phyloP scores from a whole-genome alignment of 23 tunicate species.

The Styela clava region DNA sequence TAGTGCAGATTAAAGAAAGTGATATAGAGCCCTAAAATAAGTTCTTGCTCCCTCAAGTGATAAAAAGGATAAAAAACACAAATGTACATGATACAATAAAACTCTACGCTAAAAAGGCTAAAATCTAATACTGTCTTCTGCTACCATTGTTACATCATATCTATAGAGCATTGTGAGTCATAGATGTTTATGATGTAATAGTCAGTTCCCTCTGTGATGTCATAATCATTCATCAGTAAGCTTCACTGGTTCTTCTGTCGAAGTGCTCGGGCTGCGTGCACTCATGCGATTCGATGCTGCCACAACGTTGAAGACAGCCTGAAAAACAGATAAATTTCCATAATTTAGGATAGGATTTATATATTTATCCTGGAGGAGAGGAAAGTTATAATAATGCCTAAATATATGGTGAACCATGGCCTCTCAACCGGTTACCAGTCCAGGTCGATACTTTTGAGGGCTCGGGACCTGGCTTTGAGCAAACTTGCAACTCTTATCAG shows the following conservation, averaged over 20 bases:
- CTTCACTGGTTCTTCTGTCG: background rate
- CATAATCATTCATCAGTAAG: background rate
- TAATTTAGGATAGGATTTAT: background rate
- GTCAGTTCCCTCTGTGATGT: background rate
- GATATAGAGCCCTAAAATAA: background rate
- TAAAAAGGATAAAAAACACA: background rate
- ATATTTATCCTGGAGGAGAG: too few relatives aligned
- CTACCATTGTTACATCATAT: background rate
- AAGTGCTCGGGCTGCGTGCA: slow-evolving; percentile 1
- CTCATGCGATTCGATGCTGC: slow-evolving; percentile 1
- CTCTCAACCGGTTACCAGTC: too few relatives aligned
- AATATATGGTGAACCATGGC: too few relatives aligned
- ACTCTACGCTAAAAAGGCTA: background rate
- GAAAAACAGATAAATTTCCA: background rate
- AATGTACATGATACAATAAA: background rate
- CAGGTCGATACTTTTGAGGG: background rate
- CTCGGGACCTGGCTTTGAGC: too few relatives aligned
- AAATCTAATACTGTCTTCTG: background rate
- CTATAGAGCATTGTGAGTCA: background rate
- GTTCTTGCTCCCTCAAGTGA: background rate
- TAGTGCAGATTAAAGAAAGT: background rate
- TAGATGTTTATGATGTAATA: too few relatives aligned
- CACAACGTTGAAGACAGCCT: slow-evolving; percentile 5
- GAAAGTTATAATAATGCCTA: too few relatives aligned
- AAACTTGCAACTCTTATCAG: too few relatives aligned